Evolutionary conservation across 2,113 vertebrate genomes (phyloP).

Genomic region (Spermophilus dauricus): DNA sequence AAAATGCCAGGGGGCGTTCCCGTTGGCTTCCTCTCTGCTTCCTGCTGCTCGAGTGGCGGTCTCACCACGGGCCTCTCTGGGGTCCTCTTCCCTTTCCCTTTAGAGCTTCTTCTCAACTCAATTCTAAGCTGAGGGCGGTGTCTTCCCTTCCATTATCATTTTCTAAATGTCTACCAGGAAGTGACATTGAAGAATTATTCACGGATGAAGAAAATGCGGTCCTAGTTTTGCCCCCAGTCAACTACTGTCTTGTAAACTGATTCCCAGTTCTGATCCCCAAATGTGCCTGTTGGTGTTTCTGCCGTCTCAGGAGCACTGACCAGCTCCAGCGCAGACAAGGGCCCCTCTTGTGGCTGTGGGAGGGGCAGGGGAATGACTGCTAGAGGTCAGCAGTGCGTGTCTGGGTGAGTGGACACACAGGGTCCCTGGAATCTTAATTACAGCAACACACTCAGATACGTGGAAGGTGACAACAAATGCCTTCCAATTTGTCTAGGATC

Average conservation of each 20-base stretch:
- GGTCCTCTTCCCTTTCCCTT: neutral
- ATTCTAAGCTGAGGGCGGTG: neutral
- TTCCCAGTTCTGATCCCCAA: neutral
- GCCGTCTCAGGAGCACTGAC: neutral
- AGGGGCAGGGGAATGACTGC: neutral
- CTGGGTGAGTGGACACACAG: neutral
- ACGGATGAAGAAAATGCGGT: neutral
- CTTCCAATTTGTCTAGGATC: neutral
- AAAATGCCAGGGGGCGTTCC: neutral
- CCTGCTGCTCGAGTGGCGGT: neutral
- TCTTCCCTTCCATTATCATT: neutral
- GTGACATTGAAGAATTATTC: neutral
- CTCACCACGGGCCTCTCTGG: neutral
- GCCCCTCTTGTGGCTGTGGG: too few species aligned
- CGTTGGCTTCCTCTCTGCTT: neutral
- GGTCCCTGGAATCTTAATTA: neutral
- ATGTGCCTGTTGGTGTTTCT: neutral
- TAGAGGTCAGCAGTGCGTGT: neutral
- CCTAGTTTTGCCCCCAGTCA: neutral
- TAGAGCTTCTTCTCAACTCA: neutral
- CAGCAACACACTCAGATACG: neutral
- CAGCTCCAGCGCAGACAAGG: neutral
- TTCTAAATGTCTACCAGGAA: constrained; percentile 19
- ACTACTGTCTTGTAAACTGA: neutral
- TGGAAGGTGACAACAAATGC: neutral